These are phyloP conservation scores for Burhinus oedicnemus DNA, from an alignment of 2,113 vertebrate species.

Conservation along the genomic window DNA sequence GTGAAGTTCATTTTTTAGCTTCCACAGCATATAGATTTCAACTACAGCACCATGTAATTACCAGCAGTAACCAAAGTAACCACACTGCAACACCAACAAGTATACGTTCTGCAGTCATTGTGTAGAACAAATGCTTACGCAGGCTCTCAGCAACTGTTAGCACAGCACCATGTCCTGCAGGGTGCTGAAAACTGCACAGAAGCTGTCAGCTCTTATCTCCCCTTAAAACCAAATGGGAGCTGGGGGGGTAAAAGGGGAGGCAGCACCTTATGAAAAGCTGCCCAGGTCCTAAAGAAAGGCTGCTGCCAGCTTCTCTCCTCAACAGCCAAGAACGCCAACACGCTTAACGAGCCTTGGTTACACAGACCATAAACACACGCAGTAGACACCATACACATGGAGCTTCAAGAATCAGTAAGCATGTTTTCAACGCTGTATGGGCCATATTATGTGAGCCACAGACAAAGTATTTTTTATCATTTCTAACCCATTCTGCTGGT, in stretches of 20 bases:
- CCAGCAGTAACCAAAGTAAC: not conserved
- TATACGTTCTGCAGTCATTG: not conserved
- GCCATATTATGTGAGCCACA: not conserved
- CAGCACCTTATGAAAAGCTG: not conserved
- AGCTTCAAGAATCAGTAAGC: not conserved
- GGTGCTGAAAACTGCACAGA: not conserved
- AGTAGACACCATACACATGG: not conserved
- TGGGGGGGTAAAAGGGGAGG: fast-evolving
- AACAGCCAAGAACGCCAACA: not conserved
- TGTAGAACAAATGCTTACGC: not conserved
- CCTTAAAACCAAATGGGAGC: not conserved
- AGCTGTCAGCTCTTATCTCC: not conserved
- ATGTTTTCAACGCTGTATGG: not conserved
- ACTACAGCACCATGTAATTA: not conserved
- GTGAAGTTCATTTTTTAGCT: not conserved
- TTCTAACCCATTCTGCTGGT: not conserved
- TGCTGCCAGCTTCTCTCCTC: not conserved
- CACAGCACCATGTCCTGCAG: not conserved
- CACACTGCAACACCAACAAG: not conserved
- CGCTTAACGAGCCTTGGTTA: not conserved
- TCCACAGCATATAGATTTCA: not conserved
- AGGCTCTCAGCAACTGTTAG: not conserved
- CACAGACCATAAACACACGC: not conserved
- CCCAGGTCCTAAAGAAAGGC: not conserved
- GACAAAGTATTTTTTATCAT: not conserved